Conservation (phyloP, 2,797 vertebrate genomes). For the Micrastur ruficollis region DNA sequence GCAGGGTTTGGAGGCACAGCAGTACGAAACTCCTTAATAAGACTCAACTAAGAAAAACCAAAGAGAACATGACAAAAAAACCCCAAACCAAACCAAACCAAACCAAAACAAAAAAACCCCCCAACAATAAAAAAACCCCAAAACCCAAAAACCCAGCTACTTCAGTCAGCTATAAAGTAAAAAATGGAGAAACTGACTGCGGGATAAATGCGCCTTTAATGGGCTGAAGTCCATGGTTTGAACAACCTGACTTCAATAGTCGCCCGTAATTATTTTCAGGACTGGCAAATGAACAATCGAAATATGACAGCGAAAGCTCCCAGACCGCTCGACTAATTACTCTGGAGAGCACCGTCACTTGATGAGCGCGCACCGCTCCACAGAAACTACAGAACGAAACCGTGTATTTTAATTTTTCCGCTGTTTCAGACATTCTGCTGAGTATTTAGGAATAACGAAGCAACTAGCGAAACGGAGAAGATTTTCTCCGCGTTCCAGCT, state of each 20-base stretch:
- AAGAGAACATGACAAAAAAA: too few relatives aligned
- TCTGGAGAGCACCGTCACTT: neutral
- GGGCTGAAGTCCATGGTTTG: neutral
- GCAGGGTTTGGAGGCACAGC: neutral
- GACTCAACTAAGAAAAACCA: too few relatives aligned
- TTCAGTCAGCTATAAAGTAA: too few relatives aligned
- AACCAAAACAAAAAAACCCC: too few relatives aligned
- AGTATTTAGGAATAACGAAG: too few relatives aligned
- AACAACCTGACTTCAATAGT: neutral
- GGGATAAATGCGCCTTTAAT: neutral
- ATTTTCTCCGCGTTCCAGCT: too few relatives aligned
- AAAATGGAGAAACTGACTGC: neutral
- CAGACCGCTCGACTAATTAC: neutral
- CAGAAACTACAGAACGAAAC: rapidly evolving
- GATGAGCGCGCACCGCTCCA: neutral
- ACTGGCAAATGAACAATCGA: neutral
- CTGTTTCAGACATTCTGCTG: neutral
- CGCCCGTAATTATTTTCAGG: too few relatives aligned
- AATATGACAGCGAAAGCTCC: neutral
- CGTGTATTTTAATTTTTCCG: too few relatives aligned
- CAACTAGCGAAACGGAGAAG: neutral
- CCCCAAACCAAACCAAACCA: too few relatives aligned
- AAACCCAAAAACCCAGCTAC: too few relatives aligned
- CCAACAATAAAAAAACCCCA: too few relatives aligned
- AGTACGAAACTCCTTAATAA: neutral